Percentiles rank a stretch among this genome's conserved stretches.
phyloP scores from a whole-genome alignment of 2,797 vertebrate species.

The Poecilia velifera region DNA sequence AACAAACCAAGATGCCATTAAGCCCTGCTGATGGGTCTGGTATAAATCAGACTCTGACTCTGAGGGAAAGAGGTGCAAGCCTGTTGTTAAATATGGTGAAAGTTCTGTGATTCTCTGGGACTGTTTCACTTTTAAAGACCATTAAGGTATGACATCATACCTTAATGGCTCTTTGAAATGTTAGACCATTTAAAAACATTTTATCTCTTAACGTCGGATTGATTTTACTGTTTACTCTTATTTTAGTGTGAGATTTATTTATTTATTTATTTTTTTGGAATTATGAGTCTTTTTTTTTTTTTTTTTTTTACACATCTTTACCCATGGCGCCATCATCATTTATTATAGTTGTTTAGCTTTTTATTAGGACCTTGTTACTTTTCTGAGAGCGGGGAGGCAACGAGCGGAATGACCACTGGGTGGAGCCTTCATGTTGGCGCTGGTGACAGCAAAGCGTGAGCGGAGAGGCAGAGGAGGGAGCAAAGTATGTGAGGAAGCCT shows the following conservation, averaged over 20 bases:
- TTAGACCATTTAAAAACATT: neutral
- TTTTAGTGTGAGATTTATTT: neutral
- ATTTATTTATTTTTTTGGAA: neutral
- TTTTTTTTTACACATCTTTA: neutral
- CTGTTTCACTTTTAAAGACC: neutral
- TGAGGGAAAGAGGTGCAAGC: neutral
- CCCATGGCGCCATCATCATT: neutral
- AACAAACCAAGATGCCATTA: neutral
- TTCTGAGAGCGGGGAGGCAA: constrained; percentile 27
- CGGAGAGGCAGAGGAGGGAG: constrained; percentile 34
- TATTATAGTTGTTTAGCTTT: neutral
- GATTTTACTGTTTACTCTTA: neutral
- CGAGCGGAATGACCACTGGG: constrained; percentile 73
- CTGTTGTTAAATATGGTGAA: neutral
- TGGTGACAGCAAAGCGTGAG: constrained; percentile 46
- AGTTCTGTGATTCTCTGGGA: neutral
- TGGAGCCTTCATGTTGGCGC: constrained; percentile 75
- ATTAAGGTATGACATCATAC: neutral
- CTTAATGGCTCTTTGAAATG: neutral
- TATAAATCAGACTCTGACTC: neutral
- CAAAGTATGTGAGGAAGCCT: constrained; percentile 56
- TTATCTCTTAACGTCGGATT: neutral
- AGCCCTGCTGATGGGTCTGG: neutral
- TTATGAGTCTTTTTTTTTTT: neutral
- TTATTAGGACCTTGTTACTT: neutral